These are phyloP conservation scores for Neomicropteryx cornuta DNA, from an alignment of 1,140 invertebrate species.

Conservation along the genomic window DNA sequence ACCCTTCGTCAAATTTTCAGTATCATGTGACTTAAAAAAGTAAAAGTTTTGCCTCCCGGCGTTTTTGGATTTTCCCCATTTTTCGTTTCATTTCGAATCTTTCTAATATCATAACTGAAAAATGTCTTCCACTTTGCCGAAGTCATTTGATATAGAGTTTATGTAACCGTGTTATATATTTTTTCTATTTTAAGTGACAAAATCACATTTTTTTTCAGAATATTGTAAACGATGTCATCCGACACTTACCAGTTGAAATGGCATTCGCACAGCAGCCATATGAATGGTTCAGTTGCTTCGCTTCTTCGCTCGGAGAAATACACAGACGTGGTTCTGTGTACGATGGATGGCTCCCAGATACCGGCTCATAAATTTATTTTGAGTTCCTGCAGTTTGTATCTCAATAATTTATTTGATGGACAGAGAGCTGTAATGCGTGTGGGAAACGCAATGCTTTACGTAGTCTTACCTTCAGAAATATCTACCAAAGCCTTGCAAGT, in stretches of 20 bases:
- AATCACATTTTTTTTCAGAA: no score
- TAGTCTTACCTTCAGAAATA: constrained; percentile 72
- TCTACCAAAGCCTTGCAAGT: constrained; percentile 67
- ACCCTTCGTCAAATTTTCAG: no score
- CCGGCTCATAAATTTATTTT: constrained; percentile 79
- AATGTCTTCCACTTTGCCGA: background rate
- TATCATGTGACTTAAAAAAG: no score
- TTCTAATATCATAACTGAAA: background rate
- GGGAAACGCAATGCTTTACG: constrained; percentile 49
- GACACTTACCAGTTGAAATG: constrained; percentile 81
- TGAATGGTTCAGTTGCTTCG: constrained; percentile 69
- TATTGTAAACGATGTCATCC: constrained; percentile 38
- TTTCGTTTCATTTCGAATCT: background rate
- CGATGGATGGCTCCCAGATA: constrained; percentile 68
- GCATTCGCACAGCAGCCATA: constrained; percentile 69
- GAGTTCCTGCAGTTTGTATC: constrained; percentile 60
- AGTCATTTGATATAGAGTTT: background rate
- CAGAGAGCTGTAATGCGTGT: constrained; percentile 37
- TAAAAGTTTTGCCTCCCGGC: no score
- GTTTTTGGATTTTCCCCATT: no score
- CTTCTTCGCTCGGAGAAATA: constrained; percentile 69
- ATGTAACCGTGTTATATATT: constrained; percentile 2
- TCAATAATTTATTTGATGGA: constrained; percentile 41
- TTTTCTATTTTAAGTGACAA: no score
- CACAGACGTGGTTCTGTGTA: constrained; percentile 73